phyloP scores from a whole-genome alignment of 92 coral and sea anemone genomes.

The Phenganax marumi region DNA sequence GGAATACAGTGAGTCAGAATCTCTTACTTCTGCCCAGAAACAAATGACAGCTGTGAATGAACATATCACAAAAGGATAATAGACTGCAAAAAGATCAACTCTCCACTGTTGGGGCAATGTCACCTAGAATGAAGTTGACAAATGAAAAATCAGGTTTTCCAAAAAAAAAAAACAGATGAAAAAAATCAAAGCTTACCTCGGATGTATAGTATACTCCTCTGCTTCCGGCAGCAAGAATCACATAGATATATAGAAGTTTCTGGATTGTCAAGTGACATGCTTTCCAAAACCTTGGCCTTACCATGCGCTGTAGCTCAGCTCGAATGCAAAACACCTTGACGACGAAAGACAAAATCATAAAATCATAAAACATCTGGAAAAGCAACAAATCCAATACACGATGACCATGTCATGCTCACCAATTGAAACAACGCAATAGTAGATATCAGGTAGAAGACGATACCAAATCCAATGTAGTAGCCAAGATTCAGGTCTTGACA shows the following conservation, averaged over 20 bases:
- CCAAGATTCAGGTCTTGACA: constrained; percentile 86
- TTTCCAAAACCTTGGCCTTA: constrained; percentile 70
- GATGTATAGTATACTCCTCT: constrained; percentile 89
- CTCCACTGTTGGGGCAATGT: constrained; percentile 74
- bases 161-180: background rate
- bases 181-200: constrained; percentile 60
- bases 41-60: constrained; percentile 90
- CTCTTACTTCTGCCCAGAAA: constrained; percentile 97
- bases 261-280: constrained; percentile 96
- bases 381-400: background rate
- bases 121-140: constrained; percentile 47
- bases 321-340: constrained; percentile 75
- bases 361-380: background rate
- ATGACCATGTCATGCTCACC: constrained; percentile 49
- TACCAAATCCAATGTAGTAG: constrained; percentile 87
- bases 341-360: background rate
- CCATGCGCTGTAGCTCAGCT: constrained; percentile 71
- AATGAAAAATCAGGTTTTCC: background rate
- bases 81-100: constrained; percentile 79
- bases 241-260: constrained; percentile 79
- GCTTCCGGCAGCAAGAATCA: constrained; percentile 90
- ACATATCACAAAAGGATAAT: constrained; percentile 91
- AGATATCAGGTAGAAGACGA: constrained; percentile 77
- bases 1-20: background rate
- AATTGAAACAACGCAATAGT: constrained; percentile 71